A percentile compares a stretch with the other conserved stretches of the same genome.
These are phyloP conservation scores for Gyps fulvus DNA, from an alignment of 2,113 vertebrate species.

Conservation along the genomic window DNA sequence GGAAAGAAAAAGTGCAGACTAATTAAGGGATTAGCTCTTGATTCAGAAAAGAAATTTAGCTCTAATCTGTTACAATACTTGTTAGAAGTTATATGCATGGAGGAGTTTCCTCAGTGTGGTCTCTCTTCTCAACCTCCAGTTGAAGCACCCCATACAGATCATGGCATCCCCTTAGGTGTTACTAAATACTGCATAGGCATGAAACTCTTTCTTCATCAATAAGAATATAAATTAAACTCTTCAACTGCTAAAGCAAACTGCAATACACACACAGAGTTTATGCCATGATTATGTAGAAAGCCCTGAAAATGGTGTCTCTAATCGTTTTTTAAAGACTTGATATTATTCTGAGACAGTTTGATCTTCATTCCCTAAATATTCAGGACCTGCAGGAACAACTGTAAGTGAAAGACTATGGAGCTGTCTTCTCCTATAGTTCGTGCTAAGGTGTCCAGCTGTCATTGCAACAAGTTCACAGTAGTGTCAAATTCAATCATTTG, in stretches of 20 bases:
- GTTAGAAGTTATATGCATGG: neutral
- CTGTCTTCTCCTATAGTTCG: neutral
- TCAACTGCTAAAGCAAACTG: neutral
- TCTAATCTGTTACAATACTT: neutral
- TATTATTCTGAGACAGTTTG: neutral
- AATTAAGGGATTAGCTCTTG: neutral
- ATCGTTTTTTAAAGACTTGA: neutral
- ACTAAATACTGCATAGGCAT: neutral
- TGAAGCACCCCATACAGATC: neutral
- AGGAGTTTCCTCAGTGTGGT: neutral
- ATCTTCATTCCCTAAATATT: neutral
- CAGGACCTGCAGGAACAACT: neutral
- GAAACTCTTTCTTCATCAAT: neutral
- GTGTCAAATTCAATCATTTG: neutral
- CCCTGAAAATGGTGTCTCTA: neutral
- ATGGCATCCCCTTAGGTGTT: neutral
- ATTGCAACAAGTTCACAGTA: neutral
- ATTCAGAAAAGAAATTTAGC: neutral
- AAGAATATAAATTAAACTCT: neutral
- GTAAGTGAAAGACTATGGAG: neutral
- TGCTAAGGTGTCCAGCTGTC: neutral
- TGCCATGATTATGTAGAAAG: neutral
- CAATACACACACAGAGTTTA: neutral
- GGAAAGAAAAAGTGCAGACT: neutral
- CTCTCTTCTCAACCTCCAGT: neutral